Evolutionary conservation across 2,888 invertebrate species (phyloP), one percentile per base, ranked within the genome.

Genomic region (Charanyca ferruginea): DNA sequence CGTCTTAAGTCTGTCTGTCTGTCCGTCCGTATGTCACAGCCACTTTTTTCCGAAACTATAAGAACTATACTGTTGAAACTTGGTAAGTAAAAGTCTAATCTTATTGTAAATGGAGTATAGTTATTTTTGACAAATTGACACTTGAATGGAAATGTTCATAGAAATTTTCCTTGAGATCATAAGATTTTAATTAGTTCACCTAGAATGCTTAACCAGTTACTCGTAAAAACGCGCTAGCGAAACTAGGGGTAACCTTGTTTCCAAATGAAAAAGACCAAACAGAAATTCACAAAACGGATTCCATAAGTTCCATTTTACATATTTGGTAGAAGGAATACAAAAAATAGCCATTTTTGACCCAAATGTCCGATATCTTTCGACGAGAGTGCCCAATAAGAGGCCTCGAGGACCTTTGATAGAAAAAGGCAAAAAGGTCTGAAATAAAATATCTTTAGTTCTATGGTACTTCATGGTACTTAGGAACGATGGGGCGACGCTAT

Each of bases 391-490:
- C 52, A 28, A 57, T 65, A 77, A 72, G 65, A 47, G 64, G 35
- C 16, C 41, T 76, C 41, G 42, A 80, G 67, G 45, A 62, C 64
- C 57, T 75, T 65, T 48, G 44, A 64, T 53, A 66, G 62, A 54
- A 62, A 77, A 74, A 58, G 73, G 65, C 45, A 54, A 65, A 77
- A 67, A 62, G 58, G 52, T 28, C 54, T 58, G 52, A 71, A 55
- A 80, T 74, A 70, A 80, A 80, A 77, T 77, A 64, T 77, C 51
- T 77, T 72, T 57, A 65, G 52, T 71, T 71, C 60, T 59, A 57
- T 28, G 25, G 60, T 35, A 59, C 72, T 71, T 59, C 59, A 55
- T 60, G 44, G 55, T 61, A 49, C 77, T 77, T 62, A 7, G 20
- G 28, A 41, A 3, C 1, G 18, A 28, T 28, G 41, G 47, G 28